phyloP scores from a whole-genome alignment of 2,797 vertebrate genomes.

The Sebastolobus alascanus region DNA sequence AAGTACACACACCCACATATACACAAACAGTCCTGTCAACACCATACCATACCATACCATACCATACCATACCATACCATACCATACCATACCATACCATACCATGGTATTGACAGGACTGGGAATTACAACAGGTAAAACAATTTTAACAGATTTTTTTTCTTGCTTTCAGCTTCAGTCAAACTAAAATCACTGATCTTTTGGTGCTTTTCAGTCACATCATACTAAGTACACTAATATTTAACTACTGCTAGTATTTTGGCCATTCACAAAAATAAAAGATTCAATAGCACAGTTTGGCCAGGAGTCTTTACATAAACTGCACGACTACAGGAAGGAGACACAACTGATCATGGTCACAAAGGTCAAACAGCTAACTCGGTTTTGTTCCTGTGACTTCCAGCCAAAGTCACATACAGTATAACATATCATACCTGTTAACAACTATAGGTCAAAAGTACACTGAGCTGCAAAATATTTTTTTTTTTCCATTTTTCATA shows the following conservation, averaged over 20 bases:
- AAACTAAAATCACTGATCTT: constrained; percentile 24
- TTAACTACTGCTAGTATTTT: constrained; percentile 10
- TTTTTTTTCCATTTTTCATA: not conserved
- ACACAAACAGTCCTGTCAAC: constrained; percentile 10
- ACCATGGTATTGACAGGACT: constrained; percentile 10
- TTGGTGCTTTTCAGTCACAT: constrained; percentile 55
- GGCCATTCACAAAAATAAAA: constrained; percentile 2
- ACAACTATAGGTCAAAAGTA: not conserved
- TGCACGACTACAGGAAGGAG: not conserved
- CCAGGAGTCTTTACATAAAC: not conserved
- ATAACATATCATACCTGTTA: not conserved
- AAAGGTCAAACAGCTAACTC: not conserved
- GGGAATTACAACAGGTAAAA: constrained; percentile 38
- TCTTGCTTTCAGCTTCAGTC: constrained; percentile 52
- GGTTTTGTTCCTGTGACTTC: not conserved
- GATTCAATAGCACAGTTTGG: constrained; percentile 1
- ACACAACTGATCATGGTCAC: not conserved
- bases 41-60: not conserved
- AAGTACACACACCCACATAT: constrained; percentile 5
- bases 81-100: no score
- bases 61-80: not conserved
- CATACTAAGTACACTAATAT: constrained; percentile 22
- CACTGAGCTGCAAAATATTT: not conserved
- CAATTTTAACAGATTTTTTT: not conserved
- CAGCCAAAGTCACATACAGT: not conserved